Conservation (phyloP, 2,797 vertebrate genomes). For the Artibeus lituratus region DNA sequence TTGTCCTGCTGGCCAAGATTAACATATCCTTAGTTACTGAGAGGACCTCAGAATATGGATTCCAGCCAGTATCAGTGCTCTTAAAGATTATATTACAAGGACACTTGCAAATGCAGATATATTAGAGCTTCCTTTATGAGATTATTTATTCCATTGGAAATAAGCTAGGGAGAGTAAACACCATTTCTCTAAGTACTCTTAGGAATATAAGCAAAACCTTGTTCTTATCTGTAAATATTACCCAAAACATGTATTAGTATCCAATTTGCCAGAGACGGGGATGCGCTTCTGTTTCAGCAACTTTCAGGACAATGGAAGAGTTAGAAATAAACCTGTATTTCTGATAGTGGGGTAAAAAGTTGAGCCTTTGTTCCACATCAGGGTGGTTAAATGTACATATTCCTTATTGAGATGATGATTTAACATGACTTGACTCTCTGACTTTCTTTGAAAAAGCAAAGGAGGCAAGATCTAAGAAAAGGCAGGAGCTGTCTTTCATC, state of each 20-base stretch:
- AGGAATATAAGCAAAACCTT: not conserved
- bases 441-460: not conserved
- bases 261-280: not conserved
- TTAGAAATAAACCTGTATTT: not conserved
- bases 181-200: not conserved
- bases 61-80: not conserved
- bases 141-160: not conserved
- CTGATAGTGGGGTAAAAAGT: not conserved
- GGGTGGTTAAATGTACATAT: not conserved
- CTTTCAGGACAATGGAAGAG: not conserved
- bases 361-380: not conserved
- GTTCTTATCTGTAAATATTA: not conserved
- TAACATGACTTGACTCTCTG: not conserved
- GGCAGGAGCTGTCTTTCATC: not conserved
- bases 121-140: not conserved
- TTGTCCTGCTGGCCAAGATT: not conserved
- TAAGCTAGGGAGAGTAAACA: not conserved
- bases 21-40: not conserved
- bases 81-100: not conserved
- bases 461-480: not conserved
- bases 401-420: not conserved
- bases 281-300: not conserved
- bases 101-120: not conserved
- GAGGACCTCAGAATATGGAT: not conserved
- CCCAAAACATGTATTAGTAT: not conserved